Evolutionary conservation across 2,113 vertebrate species (phyloP), one percentile per base, ranked within the genome.

Genomic region (Labeo rohita): DNA sequence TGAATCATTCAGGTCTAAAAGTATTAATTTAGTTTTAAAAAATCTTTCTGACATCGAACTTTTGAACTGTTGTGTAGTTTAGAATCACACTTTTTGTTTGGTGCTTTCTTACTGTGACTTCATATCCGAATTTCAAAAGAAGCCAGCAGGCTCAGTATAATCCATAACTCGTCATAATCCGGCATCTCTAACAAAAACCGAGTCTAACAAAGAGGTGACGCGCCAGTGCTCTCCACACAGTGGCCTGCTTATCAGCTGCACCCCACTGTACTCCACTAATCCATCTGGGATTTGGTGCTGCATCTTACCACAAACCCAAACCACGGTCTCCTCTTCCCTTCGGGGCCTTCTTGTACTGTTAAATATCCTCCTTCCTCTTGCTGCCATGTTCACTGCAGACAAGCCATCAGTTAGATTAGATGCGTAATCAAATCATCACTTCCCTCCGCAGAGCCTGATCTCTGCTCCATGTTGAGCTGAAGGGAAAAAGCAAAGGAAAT

Each of bases 381-480:
- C 56, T 63, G 21, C 6, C 36, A 12, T 80, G 36, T 63, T 80
- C 78, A 63, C 56, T 45, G n/a, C 12, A 80, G 78, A 47, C 39
- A 61, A 80, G 54, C 59, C 39, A 63, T 45, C 78, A 23, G 56
- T 80, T 28, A 90, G 86, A 89, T 91, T 92, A 89, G 83, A 89
- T 89, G 88, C 73, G 87, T 90, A 87, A 90, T 89, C 88, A 90
- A 36, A 90, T 92, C 86, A 70, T 68, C 65, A 50, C 83, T 87
- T 88, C 70, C 23, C 23, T 80, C 23, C 43, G 9, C 39, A 45
- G 45, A 43, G n/a, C 23, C 72, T 74, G 45, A 74, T 74, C 43
- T 74, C 21, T 13, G 72, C 72, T 74, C 21, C n/a, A 21, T 68
- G 28, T 72, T 72, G 68, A 45, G 68, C 16, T 72, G 28, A 45